These are phyloP conservation scores for Tyrannus savana DNA, from an alignment of 2,113 vertebrate species.

Conservation along the genomic window DNA sequence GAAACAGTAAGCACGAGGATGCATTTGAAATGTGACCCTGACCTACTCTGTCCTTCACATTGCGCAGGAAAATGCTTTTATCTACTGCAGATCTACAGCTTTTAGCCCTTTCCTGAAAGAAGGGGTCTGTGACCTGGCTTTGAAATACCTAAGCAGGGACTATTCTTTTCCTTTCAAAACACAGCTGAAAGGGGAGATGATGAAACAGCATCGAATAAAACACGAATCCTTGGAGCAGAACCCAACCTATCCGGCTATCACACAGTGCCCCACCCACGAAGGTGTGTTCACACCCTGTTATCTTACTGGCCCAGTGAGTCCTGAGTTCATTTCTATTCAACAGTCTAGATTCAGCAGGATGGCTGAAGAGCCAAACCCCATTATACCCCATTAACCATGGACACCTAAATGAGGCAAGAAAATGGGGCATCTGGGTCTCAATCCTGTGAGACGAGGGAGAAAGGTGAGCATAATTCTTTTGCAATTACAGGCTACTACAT, in stretches of 20 bases:
- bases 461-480: not conserved
- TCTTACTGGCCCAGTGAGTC: not conserved
- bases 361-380: not conserved
- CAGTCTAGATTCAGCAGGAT: not conserved
- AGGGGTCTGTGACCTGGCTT: not conserved
- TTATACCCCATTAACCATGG: not conserved
- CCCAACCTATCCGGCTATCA: not conserved
- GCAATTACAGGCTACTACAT: not conserved
- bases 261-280: not conserved
- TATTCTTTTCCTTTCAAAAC: not conserved
- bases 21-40: conserved; percentile 1
- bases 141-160: conserved; percentile 16
- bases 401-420: not conserved
- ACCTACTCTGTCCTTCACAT: not conserved
- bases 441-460: not conserved
- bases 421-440: not conserved
- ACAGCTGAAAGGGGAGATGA: conserved; percentile 14
- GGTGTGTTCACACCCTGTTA: not conserved
- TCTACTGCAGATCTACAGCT: not conserved
- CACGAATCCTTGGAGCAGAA: not conserved
- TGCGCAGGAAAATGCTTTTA: conserved; percentile 33
- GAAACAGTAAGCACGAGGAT: not conserved
- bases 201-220: conserved; percentile 14
- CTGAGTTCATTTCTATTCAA: not conserved
- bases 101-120: conserved; percentile 30